Base-by-base conservation (phyloP, 64 coral and sea anemone species). In the Montipora sp. region DNA sequence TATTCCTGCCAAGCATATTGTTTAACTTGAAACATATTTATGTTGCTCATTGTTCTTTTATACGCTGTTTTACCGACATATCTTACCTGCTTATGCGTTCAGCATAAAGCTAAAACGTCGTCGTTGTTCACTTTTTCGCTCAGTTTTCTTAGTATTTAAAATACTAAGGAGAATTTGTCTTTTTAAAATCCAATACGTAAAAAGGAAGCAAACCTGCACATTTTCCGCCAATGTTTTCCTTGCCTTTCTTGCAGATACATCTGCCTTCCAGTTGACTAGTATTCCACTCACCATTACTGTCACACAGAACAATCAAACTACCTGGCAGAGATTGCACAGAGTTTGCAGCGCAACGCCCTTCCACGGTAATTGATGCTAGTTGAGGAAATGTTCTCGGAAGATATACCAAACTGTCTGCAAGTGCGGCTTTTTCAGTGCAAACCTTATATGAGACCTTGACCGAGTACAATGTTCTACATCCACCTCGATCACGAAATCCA, bases 261-360 rank as follows among this genome's bases (percentile, higher is more conserved):
- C 7, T 47, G 19, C 81, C 60, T 48, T 48, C 43, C 3, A 83
- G 81, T 48, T 6, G 16, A 47, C 4, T 83, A 1, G 2, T 68
- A 45, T 83, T 83, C 81, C 81, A 83, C 4, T 48, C 81, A 7
- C 81, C 81, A 48, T 60, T 67, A 1, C 59, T 68, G 0, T 83
- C 27, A 48, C 81, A 83, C 12, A 46, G 15, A 12, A 83, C 36
- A 7, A 9, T 47, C 60, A 83, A 47, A 67, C 2, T 48, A 14
- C 60, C 60, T 0, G 11, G 15, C 4, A 47, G 27, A 15, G 16
- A 12, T 63, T 15, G 59, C 2, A 68, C 36, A 18, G 81, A 14
- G 16, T 83, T 13, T 8, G 27, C 43, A 3, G 16, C 8, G 67
- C 81, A 83, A 8, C 10, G 6, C 36, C 59, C 59, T 69, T 47